Base-by-base conservation (phyloP, 2,797 vertebrate genomes). In the Rousettus madagascariensis region DNA sequence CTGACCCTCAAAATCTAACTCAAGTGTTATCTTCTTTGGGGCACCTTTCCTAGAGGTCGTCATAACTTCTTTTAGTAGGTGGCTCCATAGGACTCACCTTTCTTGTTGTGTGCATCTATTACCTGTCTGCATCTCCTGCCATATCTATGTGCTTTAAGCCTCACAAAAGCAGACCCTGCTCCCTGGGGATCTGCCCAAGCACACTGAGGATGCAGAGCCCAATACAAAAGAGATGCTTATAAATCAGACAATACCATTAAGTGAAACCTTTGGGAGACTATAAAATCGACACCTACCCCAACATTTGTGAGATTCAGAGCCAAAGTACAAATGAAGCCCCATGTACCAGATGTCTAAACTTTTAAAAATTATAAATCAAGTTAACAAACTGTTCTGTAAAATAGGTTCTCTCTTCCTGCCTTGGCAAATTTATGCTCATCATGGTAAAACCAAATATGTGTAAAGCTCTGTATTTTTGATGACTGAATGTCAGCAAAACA, bases 391-490 rank as follows among this genome's bases (percentile, higher is more conserved):
- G 5, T n/a, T 68, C 59, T n/a, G 13, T 36, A 65, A 83, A 85
- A 63, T 20, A n/a, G 12, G 13, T 28, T 53, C 66, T 46, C 5
- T 43, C 68, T 94, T 93, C 57, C 26, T 57, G 7, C 53, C 24
- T 87, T 77, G 16, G 71, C 19, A 75, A 91, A 74, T 36, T 33
- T 5, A 59, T 43, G 9, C 53, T 86, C 36, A 20, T 24, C 5
- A 11, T n/a, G 26, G 38, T 22, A 79, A 69, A 71, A 78, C 75
- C 61, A 93, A 90, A 90, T 74, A 90, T 2, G 4, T 0, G 5
- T 80, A 66, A 88, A 85, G 15, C 36, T 87, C 33, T 57, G 13
- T 75, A 20, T 59, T 86, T 96, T 96, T 68, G 93, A 83, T 95
- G 78, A 90, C 63, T 78, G 17, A 90, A 94, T 95, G 11, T 95